Evolutionary conservation across 92 coral and sea anemone genomes (phyloP).

Genomic region (Diadumene lineata): DNA sequence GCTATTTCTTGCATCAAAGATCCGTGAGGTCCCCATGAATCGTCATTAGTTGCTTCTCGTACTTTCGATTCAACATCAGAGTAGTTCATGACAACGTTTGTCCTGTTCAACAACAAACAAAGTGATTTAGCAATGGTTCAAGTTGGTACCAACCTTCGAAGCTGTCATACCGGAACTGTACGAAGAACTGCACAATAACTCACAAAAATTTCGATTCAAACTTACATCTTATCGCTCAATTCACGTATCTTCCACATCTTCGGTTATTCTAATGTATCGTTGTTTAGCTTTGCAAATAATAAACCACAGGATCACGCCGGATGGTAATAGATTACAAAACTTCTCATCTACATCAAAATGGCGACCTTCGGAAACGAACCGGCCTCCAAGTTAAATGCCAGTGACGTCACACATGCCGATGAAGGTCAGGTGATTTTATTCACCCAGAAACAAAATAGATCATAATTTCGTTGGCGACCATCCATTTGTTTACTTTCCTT

Average conservation of each 20-base stretch:
- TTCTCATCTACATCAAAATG: constrained; percentile 36
- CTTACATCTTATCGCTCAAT: constrained; percentile 93
- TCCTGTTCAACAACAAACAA: constrained; percentile 51
- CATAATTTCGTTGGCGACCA: not conserved
- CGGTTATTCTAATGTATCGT: constrained; percentile 9
- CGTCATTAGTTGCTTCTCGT: constrained; percentile 98
- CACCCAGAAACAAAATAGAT: not conserved
- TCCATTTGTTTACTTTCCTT: not conserved
- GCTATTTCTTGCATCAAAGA: constrained; percentile 94
- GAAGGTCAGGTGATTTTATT: constrained; percentile 43
- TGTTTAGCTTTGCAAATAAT: not conserved
- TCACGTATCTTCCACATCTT: constrained; percentile 99
- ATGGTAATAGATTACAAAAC: constrained; percentile 66
- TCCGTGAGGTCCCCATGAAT: constrained; percentile 99
- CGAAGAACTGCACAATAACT: constrained; percentile 37
- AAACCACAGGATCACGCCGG: constrained; percentile 27
- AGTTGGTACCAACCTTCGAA: constrained; percentile 31
- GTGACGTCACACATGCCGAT: constrained; percentile 75
- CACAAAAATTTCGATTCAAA: not conserved
- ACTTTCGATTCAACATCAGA: constrained; percentile 97
- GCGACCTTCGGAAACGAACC: constrained; percentile 62
- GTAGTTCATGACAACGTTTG: constrained; percentile 99
- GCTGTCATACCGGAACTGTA: constrained; percentile 39
- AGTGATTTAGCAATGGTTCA: constrained; percentile 17
- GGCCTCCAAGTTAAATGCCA: constrained; percentile 29